Conservation (phyloP, 2,797 vertebrate species). For the Prunella strophiata region DNA sequence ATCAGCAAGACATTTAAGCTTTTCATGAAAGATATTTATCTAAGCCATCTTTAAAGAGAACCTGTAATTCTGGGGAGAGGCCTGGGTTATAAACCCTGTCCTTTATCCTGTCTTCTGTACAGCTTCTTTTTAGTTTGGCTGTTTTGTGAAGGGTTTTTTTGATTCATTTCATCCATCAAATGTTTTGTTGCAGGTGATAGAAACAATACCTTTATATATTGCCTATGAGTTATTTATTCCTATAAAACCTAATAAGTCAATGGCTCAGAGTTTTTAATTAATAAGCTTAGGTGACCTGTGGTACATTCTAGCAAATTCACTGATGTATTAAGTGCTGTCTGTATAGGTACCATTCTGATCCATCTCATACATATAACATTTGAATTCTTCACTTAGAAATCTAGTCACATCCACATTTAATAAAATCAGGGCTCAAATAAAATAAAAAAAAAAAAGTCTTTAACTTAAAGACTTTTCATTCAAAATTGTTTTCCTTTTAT, state of each 20-base stretch:
- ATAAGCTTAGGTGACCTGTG: background rate
- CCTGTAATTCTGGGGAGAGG: background rate
- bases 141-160: background rate
- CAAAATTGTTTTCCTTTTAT: background rate
- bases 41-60: constrained; percentile 28
- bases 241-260: background rate
- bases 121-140: background rate
- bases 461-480: background rate
- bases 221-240: background rate
- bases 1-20: constrained; percentile 58
- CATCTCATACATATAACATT: background rate
- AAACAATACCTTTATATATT: background rate
- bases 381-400: background rate
- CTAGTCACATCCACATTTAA: background rate
- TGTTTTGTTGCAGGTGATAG: background rate
- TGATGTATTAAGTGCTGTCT: background rate
- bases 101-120: background rate
- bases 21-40: constrained; percentile 50
- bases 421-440: background rate
- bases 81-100: background rate
- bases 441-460: background rate
- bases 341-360: background rate
- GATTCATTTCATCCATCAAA: background rate
- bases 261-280: background rate
- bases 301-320: background rate